Evolutionary conservation across 2,113 vertebrate genomes (phyloP), one percentile per base, ranked within the genome.

Genomic region (Ardeotis arabs): DNA sequence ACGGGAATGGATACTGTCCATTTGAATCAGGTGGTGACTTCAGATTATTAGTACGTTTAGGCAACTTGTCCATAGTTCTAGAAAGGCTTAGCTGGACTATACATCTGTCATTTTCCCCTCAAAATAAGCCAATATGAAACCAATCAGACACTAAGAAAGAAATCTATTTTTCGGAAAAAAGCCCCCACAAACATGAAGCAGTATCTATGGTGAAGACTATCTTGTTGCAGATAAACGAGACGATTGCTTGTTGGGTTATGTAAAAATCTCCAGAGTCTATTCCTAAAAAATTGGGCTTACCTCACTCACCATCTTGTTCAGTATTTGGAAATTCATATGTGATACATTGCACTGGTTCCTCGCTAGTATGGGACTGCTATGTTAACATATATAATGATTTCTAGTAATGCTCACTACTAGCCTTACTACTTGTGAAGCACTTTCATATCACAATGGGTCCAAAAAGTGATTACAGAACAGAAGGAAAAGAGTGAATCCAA

Each of bases 251-350:
- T 27, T 58, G 21, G 9, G 14, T 87, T 12, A 28, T 7, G 10
- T 4, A 10, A 41, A 76, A 79, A 73, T 6, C 13, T 90, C 13
- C 18, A 64, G 39, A 69, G 5, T 6, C 10, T 52, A 1, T 55
- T 88, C 19, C 37, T 80, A 45, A 69, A 82, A 77, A 60, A 58
- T 33, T 68, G 4, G 7, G 23, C 6, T 8, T 35, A 39, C 1
- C 5, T 47, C 0, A 0, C 23, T 53, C 24, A 39, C 14, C 28
- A 15, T 29, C 5, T 24, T 31, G 12, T n/a, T 87, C 50, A 45
- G 16, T 49, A 56, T n/a, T 76, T 76, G 41, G 28, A 62, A 62
- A 62, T 44, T 45, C 4, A 6, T 9, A 1, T 29, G 21, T 2
- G 4, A 2, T 53, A 19, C 19, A 8, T 50, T 5, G 3, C 14